Evolutionary conservation across 2,797 vertebrate genomes (phyloP).

Genomic region (Acestrorhynchus altus): DNA sequence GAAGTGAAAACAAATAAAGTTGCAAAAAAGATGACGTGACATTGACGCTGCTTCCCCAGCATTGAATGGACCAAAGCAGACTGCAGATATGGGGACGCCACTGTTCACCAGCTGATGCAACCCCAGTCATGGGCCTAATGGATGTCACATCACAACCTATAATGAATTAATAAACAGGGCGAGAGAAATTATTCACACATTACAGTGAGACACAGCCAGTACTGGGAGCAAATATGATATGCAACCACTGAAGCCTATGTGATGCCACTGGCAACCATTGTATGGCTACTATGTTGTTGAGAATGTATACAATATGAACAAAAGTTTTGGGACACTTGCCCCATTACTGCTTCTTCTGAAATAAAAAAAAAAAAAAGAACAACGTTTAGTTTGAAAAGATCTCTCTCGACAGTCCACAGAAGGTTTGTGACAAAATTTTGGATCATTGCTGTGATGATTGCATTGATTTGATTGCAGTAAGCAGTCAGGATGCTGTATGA

Average conservation of each 20-base stretch:
- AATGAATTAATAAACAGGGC: constrained; percentile 12
- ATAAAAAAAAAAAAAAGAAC: no score
- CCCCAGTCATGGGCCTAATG: constrained; percentile 33
- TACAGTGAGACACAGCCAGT: not conserved
- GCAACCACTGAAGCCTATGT: not conserved
- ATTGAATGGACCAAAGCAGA: constrained; percentile 5
- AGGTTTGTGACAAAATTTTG: no score
- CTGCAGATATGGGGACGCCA: not conserved
- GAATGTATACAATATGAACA: no score
- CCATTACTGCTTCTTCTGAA: no score
- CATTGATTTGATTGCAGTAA: no score
- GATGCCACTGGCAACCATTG: not conserved
- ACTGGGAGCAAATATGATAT: not conserved
- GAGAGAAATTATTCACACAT: not conserved
- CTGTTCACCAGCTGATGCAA: constrained; percentile 38
- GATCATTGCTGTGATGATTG: no score
- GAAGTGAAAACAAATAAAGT: constrained; percentile 83
- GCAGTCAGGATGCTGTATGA: no score
- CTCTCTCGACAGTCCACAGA: no score
- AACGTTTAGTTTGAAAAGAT: no score
- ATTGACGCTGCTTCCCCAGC: constrained; percentile 77
- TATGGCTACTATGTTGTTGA: not conserved
- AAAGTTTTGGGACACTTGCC: no score
- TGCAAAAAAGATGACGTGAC: constrained; percentile 77
- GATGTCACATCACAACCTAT: not conserved